phyloP scores from a whole-genome alignment of 1,140 invertebrate species.

The Atta texana region DNA sequence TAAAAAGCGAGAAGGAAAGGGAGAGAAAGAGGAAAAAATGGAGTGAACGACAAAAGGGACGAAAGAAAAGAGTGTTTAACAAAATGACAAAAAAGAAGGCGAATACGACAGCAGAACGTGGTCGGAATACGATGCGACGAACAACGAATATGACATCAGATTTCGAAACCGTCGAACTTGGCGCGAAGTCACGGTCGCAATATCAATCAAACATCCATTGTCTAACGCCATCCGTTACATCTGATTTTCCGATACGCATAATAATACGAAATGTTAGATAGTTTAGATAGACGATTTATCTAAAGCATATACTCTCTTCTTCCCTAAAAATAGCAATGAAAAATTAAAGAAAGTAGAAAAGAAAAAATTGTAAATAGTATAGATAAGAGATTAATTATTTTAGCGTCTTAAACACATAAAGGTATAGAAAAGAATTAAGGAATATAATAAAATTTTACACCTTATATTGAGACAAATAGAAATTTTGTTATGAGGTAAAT shows the following conservation, averaged over 20 bases:
- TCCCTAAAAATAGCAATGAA: background rate
- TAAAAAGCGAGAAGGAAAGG: background rate
- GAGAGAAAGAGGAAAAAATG: background rate
- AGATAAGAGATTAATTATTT: background rate
- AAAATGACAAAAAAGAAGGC: background rate
- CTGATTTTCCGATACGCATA: slow-evolving; percentile 35
- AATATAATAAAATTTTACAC: background rate
- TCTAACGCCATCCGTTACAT: slow-evolving; percentile 21
- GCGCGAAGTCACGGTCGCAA: slow-evolving; percentile 62
- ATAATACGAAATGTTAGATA: slow-evolving; percentile 4
- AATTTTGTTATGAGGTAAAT: too few relatives aligned
- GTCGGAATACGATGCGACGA: slow-evolving; percentile 54
- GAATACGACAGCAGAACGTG: slow-evolving; percentile 22
- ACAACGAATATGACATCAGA: slow-evolving; percentile 39
- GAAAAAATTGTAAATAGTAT: background rate
- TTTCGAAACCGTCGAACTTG: slow-evolving; percentile 31
- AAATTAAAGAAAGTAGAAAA: background rate
- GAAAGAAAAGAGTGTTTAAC: background rate
- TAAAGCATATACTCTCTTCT: background rate
- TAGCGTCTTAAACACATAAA: background rate
- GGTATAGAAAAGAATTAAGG: background rate
- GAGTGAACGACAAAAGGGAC: background rate
- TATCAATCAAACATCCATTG: slow-evolving; percentile 69
- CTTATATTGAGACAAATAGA: too few relatives aligned
- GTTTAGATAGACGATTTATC: background rate